Base-by-base conservation (phyloP, 2,888 invertebrate genomes). In the Terebella lapidaria region DNA sequence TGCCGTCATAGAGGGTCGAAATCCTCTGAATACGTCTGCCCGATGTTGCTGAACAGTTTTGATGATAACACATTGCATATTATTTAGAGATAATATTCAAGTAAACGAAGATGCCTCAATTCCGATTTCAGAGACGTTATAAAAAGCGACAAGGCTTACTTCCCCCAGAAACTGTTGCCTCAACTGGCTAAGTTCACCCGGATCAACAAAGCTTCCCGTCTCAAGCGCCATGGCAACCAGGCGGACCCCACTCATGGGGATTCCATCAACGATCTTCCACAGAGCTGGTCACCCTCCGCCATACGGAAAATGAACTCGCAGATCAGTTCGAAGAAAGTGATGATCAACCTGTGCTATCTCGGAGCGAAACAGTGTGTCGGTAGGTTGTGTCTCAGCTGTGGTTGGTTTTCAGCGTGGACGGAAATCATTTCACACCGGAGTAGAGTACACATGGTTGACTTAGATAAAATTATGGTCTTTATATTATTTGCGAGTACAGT, bases 281-380 rank as follows among this genome's bases (percentile, higher is more conserved):
- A 56, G n/a, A 35, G 57, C 27, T 65, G 65, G 65, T 65, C 65
- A 2, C 65, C 65, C 2, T 65, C 65, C 2, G 61, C 65, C 56
- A 64, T 65, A 30, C 29, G 65, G 22, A 61, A 61, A 57, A 65
- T 65, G 65, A 65, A 65, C 56, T 24, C 26, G 2, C 24, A 64
- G 35, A 65, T 65, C 35, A 52, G 49, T 46, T 49, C 60, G 30
- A 56, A 59, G 56, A 58, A 55, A 42, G 56, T 61, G 20, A 52
- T 45, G 47, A 26, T 66, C 15, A 65, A 58, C 30, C 57, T 66
- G n/a, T 66, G 66, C 53, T 65, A 56, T 47, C 60, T 66, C 2
- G 62, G 66, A 10, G 55, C 58, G 30, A 62, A 61, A 29, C 66
- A 66, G 56, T 59, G 46, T 20, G 28, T 65, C 10, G 63, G 65